Conservation (phyloP, 2,888 invertebrate genomes). For the Mechanitis mazaeus region DNA sequence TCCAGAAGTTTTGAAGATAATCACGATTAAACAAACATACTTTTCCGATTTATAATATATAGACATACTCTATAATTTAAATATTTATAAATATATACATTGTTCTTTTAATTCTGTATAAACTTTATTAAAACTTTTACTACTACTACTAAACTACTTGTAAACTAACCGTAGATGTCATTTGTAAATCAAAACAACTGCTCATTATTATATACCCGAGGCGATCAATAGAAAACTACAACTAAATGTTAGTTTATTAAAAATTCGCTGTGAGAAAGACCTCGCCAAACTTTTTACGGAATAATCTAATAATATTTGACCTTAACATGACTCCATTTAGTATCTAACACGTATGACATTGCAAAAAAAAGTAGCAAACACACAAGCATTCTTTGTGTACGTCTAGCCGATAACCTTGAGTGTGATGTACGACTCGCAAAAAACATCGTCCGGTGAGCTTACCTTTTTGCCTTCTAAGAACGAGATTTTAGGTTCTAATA, state of each 20-base stretch:
- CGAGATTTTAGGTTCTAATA: slow-evolving; percentile 55
- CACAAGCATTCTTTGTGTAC: slow-evolving; percentile 71
- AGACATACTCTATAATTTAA: too few relatives aligned
- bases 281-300: slow-evolving; percentile 21
- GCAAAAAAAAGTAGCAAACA: slow-evolving; percentile 63
- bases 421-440: slow-evolving; percentile 66
- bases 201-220: slow-evolving; percentile 15
- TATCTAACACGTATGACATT: slow-evolving; percentile 65
- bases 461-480: slow-evolving; percentile 73
- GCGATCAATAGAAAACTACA: slow-evolving; percentile 13
- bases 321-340: slow-evolving; percentile 62
- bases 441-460: slow-evolving; percentile 71
- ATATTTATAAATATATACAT: too few relatives aligned
- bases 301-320: slow-evolving; percentile 63
- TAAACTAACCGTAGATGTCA: not conserved
- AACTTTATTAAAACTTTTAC: too few relatives aligned
- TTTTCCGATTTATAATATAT: too few relatives aligned
- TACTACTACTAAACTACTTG: too few relatives aligned
- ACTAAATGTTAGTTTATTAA: not conserved
- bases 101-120: too few relatives aligned
- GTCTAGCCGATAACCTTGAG: slow-evolving; percentile 69
- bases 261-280: slow-evolving; percentile 2
- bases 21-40: too few relatives aligned
- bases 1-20: too few relatives aligned
- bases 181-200: slow-evolving; percentile 8